Evolutionary conservation across 2,888 invertebrate species (phyloP).

Genomic region (Malthinus seriepunctatus): DNA sequence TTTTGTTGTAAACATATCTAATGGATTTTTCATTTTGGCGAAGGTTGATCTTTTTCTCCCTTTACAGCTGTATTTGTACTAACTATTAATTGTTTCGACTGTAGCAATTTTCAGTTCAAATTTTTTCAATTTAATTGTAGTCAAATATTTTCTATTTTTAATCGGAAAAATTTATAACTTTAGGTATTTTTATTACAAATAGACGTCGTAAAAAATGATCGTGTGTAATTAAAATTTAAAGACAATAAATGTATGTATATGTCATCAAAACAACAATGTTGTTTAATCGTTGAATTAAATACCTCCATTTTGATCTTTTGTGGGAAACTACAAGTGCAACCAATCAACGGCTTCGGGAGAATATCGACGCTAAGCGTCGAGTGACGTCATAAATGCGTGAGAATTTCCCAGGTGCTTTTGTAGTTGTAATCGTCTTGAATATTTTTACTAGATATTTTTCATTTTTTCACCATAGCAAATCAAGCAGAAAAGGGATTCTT

Average conservation of each 20-base stretch:
- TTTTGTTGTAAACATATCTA: conserved; percentile 23
- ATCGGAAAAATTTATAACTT: no score
- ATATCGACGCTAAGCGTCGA: conserved; percentile 32
- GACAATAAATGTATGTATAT: no score
- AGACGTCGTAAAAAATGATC: no score
- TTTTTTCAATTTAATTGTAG: no score
- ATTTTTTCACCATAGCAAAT: no score
- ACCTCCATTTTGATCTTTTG: conserved; percentile 21
- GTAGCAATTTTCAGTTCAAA: no score
- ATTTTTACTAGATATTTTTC: neutral
- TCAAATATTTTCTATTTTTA: no score
- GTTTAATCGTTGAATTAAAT: conserved; percentile 7
- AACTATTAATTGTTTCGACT: neutral
- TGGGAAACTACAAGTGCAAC: conserved; percentile 35
- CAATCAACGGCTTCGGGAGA: conserved; percentile 31
- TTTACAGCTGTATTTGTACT: neutral
- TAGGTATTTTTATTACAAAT: no score
- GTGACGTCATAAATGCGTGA: conserved; percentile 35
- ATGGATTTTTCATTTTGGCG: conserved; percentile 22
- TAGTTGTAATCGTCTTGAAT: conserved; percentile 6
- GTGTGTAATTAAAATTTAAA: no score
- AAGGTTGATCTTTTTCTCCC: neutral
- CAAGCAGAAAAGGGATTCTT: no score
- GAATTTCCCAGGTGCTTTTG: conserved; percentile 31
- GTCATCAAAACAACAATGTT: neutral